phyloP scores from a whole-genome alignment of 2,113 vertebrate species.

The Myotis brandtii region DNA sequence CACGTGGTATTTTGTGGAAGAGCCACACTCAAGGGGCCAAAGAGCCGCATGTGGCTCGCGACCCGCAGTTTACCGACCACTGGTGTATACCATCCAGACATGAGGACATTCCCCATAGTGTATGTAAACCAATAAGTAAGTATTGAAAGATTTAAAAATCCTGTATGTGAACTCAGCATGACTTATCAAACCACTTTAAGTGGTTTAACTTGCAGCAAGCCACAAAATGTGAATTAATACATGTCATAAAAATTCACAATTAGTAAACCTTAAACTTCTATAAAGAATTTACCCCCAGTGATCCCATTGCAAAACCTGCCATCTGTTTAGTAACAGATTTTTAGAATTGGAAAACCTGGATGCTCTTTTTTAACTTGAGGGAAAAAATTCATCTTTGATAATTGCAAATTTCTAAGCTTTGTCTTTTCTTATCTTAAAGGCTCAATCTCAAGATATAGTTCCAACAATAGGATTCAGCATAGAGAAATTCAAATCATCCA shows the following conservation, averaged over 20 bases:
- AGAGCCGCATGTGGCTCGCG: no score
- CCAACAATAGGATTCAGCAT: slow-evolving; percentile 99
- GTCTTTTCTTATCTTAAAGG: slow-evolving; percentile 86
- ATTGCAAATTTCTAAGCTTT: slow-evolving; percentile 51
- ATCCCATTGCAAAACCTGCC: not conserved
- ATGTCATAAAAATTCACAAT: not conserved
- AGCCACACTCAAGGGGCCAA: no score
- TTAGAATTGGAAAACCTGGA: slow-evolving; percentile 29
- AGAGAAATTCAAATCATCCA: slow-evolving; percentile 99
- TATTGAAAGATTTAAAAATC: slow-evolving; percentile 1
- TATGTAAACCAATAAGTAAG: not conserved
- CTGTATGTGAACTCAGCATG: not conserved
- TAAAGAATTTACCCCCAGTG: slow-evolving; percentile 9
- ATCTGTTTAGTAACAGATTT: slow-evolving; percentile 36
- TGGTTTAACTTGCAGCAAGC: slow-evolving; percentile 20
- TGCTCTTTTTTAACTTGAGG: slow-evolving; percentile 36
- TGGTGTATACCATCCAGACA: not conserved
- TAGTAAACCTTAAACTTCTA: slow-evolving; percentile 26
- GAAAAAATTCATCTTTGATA: slow-evolving; percentile 19
- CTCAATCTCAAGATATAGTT: slow-evolving; percentile 97
- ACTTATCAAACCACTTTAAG: slow-evolving; percentile 15
- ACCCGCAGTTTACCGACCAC: no score
- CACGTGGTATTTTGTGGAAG: no score
- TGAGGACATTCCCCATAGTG: not conserved
- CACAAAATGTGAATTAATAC: slow-evolving; percentile 34